Base-by-base conservation (phyloP, 2,113 vertebrate genomes). In the Eleginops maclovinus region DNA sequence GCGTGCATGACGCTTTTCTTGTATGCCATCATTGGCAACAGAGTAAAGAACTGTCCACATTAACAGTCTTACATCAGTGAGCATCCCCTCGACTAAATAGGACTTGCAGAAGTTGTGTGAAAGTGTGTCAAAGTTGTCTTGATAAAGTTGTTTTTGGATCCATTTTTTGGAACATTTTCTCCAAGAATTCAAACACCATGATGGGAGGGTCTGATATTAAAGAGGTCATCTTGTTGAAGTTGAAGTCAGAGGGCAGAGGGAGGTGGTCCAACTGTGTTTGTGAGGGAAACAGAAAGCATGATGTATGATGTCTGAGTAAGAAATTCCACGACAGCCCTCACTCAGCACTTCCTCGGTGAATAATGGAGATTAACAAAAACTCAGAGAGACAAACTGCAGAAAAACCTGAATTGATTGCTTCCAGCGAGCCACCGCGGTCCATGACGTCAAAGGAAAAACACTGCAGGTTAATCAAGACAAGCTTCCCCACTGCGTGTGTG, bases 341-440 rank as follows among this genome's bases (percentile, higher is more conserved):
- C 81, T 89, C 81, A 49, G 71, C 82, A 75, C 87, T 90, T 90
- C 49, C 79, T 93, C 77, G 74, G 14, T 81, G 77, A 83, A 76
- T 66, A 77, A 84, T 86, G 83, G 76, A 85, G 84, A 91, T 87
- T 86, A 86, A 72, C 60, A 31, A 83, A 85, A 72, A 89, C 87
- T 82, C 67, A 79, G 90, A 90, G 31, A 84, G 92, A 91, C 87
- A 93, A 90, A 91, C 87, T 89, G 80, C 86, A 86, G 90, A 89
- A 77, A 89, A 92, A 89, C 82, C 79, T 84, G 86, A 83, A 92
- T 92, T 91, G 92, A 94, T 94, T 92, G 88, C 82, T 94, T 93
- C 90, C 87, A 86, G 85, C 59, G 72, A 85, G 85, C 71, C 65
- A 46, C 83, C 86, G 69, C 60, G 2, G 77, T 72, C 75, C 85